Evolutionary conservation across 2,888 invertebrate species (phyloP), one percentile per base, ranked within the genome.

Genomic region (Zaprionus lineosus): DNA sequence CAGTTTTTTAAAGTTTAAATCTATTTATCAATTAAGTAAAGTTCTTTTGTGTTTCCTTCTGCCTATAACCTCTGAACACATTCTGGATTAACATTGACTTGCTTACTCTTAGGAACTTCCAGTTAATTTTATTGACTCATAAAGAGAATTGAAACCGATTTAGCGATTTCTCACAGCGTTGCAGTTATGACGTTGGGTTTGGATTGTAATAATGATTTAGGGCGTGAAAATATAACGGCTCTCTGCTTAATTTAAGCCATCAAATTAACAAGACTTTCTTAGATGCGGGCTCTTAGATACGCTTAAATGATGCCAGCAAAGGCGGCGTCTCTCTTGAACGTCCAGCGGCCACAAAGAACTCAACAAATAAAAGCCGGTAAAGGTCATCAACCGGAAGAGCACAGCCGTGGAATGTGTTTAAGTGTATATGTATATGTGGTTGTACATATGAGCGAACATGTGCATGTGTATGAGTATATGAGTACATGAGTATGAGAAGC

Each of bases 351-450:
- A 16, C 44, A 50, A 56, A 60, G 46, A 36, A 63, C 33, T 52
- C 51, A 63, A 72, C 62, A 76, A 83, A 81, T 71, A 76, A 86
- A 84, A 74, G 86, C 86, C 88, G 86, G 87, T 85, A 87, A 81
- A 88, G 87, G 87, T 87, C 88, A 87, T 86, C 88, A 88, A 88
- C 87, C 87, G 87, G 82, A 87, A 88, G 81, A 88, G 75, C 76
- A 59, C 39, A 44, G 63, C 61, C 60, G 40, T 50, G 61, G 65
- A 77, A 83, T 69, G 44, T 71, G 47, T 41, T 58, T 56, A 40
- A 41, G 39, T 44, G 11, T 37, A 28, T 43, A 21, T 29, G 26
- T 41, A 26, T 36, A 31, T 31, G 15, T 12, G 28, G 29, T 8
- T 31, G 46, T 29, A 33, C 19, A 26, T 37, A 31, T 16, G 31